These are phyloP conservation scores for Meriones unguiculatus DNA, from an alignment of 2,113 vertebrate genomes.

Conservation along the genomic window DNA sequence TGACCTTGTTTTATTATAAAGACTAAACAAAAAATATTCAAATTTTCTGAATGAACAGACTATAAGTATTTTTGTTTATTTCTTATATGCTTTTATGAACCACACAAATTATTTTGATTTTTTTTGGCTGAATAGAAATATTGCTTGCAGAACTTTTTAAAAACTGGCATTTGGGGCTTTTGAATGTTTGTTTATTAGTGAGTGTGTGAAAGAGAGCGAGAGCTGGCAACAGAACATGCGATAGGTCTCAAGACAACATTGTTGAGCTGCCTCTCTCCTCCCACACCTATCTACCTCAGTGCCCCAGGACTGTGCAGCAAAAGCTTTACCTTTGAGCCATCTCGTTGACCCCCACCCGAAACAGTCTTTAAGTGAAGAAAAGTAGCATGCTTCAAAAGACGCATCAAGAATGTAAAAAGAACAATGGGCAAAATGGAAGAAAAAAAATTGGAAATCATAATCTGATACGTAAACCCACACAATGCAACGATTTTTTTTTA, in stretches of 20 bases:
- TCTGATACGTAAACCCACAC: background rate
- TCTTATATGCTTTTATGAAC: background rate
- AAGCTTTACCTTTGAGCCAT: too few species aligned
- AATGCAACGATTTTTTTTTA: conserved; percentile 12
- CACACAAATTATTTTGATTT: conserved; percentile 33
- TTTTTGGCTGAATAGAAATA: conserved; percentile 8
- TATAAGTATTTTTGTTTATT: background rate
- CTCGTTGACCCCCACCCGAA: background rate
- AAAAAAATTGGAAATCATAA: background rate
- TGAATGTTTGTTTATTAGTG: background rate
- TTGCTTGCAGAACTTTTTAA: conserved; percentile 30
- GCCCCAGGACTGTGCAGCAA: background rate
- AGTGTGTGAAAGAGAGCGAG: background rate
- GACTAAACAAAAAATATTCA: conserved; percentile 9
- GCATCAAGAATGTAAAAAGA: background rate
- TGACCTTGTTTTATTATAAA: conserved; percentile 28
- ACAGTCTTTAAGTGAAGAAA: background rate
- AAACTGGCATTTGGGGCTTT: background rate
- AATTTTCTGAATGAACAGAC: background rate
- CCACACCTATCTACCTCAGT: background rate
- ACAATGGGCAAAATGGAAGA: background rate
- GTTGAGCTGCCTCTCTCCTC: too few species aligned
- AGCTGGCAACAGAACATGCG: background rate
- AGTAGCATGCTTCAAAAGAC: background rate
- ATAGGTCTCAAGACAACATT: background rate